Evolutionary conservation across 2,888 invertebrate species (phyloP), one percentile per base, ranked within the genome.

Genomic region (Cetonia aurata): DNA sequence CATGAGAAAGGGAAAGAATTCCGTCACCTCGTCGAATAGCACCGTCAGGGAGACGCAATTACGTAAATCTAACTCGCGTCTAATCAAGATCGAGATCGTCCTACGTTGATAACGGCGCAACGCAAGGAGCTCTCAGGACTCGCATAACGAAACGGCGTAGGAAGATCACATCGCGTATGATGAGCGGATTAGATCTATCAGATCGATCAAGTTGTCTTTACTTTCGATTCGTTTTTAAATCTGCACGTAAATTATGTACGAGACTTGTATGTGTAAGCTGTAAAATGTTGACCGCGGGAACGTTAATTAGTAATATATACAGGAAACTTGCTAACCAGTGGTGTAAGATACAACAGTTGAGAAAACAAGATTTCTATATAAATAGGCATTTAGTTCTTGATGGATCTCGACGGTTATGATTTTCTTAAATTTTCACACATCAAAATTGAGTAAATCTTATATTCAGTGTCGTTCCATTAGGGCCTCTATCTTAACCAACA

Each of bases 61-160:
- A 65, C 52, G 52, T 65, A 65, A 65, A 65, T 65, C 62, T 65
- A 65, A 52, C 37, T 37, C 10, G 37, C 62, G 37, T 65, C 33
- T 65, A 65, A 65, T 65, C 62, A 13, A 37, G 62, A 65, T 65
- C 50, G 62, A 65, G 62, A 65, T 65, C 50, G 62, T 65, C 33
- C 37, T 19, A 17, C 12, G 50, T 65, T 48, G 62, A 65, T 65
- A 65, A 50, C 37, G 19, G 37, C 37, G 31, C 37, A 37, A 37
- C 37, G 37, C 37, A 10, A 37, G 37, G 37, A 37, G 37, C 25
- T 52, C 52, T 25, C 52, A 0, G 25, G 25, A 52, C 46, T 46
- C 25, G 37, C 15, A 19, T 62, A 60, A 46, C 48, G 31, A 50
- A 62, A 50, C 62, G 37, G 15, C 37, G 62, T 37, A 33, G 62